Evolutionary conservation across 2,888 invertebrate genomes (phyloP), one percentile per base, ranked within the genome.

Genomic region (Pyrrhia umbra): DNA sequence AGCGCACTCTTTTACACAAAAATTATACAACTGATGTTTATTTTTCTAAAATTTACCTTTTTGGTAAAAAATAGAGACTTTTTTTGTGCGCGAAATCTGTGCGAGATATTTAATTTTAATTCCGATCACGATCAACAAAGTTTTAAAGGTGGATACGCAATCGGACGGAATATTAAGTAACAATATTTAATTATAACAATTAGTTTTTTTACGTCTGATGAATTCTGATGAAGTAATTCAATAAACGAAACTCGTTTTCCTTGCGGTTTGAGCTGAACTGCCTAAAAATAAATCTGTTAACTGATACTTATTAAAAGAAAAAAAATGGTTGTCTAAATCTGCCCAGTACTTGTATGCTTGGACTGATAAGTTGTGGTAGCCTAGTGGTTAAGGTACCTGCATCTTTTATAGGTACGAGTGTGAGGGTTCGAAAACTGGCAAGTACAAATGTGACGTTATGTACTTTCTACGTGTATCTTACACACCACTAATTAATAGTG

Each of bases 101-200:
- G 10, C 40, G 34, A 46, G 40, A 30, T 5, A 40, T 40, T 50
- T 23, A 9, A 40, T 47, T 42, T 23, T 21, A 9, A 77, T 77
- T 68, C 76, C 0, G 16, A 59, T 56, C 77, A 79, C 77, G 80
- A 61, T n/a, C 18, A 6, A n/a, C 20, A 16, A 73, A 73, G 64
- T 77, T 77, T 79, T 49, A 73, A 77, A 59, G 73, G 76, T 63
- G 30, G 46, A 9, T 43, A 54, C 68, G 46, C 51, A 57, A 54
- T 76, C 47, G 47, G 47, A 61, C 68, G 20, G 61, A 79, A 79
- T 74, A 46, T 68, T 43, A 77, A 77, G 62, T 63, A 55, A 62
- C 54, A 49, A 39, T 79, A 75, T 79, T 70, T 74, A 74, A 73
- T 79, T 69, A 68, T 55, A 39, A 56, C 60, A 77, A 74, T 68